These are phyloP conservation scores for Oscheius onirici DNA, from an alignment of 2,888 invertebrate genomes.

Conservation along the genomic window DNA sequence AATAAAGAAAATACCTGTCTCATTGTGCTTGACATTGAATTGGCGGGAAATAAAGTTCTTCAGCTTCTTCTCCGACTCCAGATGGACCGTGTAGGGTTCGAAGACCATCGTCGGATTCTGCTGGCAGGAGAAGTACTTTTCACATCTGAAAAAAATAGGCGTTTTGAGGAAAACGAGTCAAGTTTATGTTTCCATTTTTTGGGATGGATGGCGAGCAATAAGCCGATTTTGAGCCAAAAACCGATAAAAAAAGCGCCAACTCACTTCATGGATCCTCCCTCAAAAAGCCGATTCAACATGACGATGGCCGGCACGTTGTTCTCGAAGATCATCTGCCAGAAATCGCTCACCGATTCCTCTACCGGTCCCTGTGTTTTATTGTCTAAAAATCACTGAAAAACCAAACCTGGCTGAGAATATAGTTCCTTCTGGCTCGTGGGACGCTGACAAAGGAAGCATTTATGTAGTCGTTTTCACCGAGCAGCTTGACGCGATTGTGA, in stretches of 20 bases:
- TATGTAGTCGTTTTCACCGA: slow-evolving; percentile 56
- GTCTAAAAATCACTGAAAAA: not conserved
- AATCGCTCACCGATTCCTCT: slow-evolving; percentile 58
- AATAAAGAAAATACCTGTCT: slow-evolving; percentile 9
- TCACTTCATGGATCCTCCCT: slow-evolving; percentile 57
- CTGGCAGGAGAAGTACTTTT: slow-evolving; percentile 46
- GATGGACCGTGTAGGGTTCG: slow-evolving; percentile 22
- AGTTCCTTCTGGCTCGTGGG: slow-evolving; percentile 48
- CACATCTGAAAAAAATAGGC: slow-evolving; percentile 44
- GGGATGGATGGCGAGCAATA: not conserved
- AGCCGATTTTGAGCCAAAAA: not conserved
- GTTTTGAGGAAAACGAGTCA: no score
- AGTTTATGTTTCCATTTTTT: not conserved
- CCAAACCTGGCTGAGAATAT: slow-evolving; percentile 64
- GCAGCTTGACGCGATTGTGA: slow-evolving; percentile 57
- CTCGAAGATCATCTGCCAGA: slow-evolving; percentile 69
- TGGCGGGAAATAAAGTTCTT: slow-evolving; percentile 44
- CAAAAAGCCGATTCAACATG: slow-evolving; percentile 65
- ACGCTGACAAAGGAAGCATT: slow-evolving; percentile 65
- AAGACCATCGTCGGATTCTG: slow-evolving; percentile 33
- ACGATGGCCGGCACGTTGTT: slow-evolving; percentile 56
- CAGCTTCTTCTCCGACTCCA: slow-evolving; percentile 6
- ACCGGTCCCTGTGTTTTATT: slow-evolving; percentile 58
- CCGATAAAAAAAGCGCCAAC: slow-evolving; percentile 7
- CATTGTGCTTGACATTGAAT: slow-evolving; percentile 34